Evolutionary conservation across 2,113 vertebrate genomes (phyloP).

Genomic region (Erythrocebus patas): DNA sequence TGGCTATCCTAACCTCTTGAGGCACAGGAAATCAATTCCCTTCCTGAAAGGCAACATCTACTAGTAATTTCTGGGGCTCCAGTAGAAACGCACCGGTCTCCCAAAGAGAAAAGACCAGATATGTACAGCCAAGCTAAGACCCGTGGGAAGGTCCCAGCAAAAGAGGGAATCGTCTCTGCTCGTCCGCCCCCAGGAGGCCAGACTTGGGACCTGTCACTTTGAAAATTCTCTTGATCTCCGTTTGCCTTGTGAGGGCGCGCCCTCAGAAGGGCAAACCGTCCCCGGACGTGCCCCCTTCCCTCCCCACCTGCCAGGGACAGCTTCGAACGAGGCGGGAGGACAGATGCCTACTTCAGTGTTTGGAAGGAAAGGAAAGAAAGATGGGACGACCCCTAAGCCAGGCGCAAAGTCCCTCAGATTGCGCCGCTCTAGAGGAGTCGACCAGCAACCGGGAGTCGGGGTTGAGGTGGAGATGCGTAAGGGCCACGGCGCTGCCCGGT

Average conservation of each 20-base stretch:
- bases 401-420: not conserved
- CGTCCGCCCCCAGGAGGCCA: slow-evolving; percentile 68
- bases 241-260: not conserved
- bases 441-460: not conserved
- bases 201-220: not conserved
- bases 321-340: not conserved
- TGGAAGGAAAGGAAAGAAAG: not conserved
- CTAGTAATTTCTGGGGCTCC: not conserved
- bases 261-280: not conserved
- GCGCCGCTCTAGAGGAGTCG: not conserved
- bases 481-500: not conserved
- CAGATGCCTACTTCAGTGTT: not conserved
- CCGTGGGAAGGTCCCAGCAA: not conserved
- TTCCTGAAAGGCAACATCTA: not conserved
- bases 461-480: not conserved
- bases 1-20: not conserved
- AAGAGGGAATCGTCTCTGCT: slow-evolving; percentile 27
- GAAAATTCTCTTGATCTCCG: not conserved
- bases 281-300: not conserved
- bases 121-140: not conserved
- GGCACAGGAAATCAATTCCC: not conserved
- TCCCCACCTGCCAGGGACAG: not conserved
- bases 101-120: not conserved
- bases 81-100: not conserved
- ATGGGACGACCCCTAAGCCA: not conserved